A percentile compares a stretch with the other conserved stretches of the same genome.
These are phyloP conservation scores for Acromyrmex heyeri DNA, from an alignment of 1,140 invertebrate species.

Conservation along the genomic window DNA sequence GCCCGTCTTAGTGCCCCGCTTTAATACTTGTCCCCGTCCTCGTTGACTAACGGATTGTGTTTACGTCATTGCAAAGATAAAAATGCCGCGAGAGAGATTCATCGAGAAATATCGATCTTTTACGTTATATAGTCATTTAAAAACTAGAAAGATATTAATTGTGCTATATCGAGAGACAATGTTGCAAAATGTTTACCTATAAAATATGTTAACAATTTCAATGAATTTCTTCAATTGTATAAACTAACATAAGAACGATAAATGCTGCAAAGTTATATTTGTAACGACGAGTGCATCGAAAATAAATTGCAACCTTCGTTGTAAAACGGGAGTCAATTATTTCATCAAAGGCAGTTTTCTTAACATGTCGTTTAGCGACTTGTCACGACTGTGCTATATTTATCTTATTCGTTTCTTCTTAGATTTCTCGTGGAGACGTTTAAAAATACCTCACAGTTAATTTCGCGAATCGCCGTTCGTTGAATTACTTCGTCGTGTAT, in stretches of 20 bases:
- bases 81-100: background rate
- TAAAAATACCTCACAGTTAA: constrained; percentile 36
- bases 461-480: constrained; percentile 29
- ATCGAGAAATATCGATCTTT: background rate
- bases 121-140: background rate
- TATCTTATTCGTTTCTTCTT: constrained; percentile 13
- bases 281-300: background rate
- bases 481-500: background rate
- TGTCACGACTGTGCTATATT: constrained; percentile 18
- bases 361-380: background rate
- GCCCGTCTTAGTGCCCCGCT: background rate
- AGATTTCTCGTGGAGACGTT: constrained; percentile 7
- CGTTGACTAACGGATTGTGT: constrained; percentile 49
- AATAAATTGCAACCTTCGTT: background rate
- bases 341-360: constrained; percentile 15
- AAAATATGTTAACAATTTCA: background rate
- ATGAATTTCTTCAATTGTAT: background rate
- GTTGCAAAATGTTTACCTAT: background rate
- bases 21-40: constrained; percentile 13
- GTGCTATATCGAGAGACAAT: background rate
- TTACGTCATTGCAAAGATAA: background rate
- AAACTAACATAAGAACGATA: background rate
- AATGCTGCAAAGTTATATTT: background rate
- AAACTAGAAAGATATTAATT: background rate
- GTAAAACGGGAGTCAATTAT: constrained; percentile 21